A percentile compares a stretch with the other conserved stretches of the same genome.
These are phyloP conservation scores for Panagrolaimus sp. DNA, from an alignment of 1,140 invertebrate species.

Conservation along the genomic window DNA sequence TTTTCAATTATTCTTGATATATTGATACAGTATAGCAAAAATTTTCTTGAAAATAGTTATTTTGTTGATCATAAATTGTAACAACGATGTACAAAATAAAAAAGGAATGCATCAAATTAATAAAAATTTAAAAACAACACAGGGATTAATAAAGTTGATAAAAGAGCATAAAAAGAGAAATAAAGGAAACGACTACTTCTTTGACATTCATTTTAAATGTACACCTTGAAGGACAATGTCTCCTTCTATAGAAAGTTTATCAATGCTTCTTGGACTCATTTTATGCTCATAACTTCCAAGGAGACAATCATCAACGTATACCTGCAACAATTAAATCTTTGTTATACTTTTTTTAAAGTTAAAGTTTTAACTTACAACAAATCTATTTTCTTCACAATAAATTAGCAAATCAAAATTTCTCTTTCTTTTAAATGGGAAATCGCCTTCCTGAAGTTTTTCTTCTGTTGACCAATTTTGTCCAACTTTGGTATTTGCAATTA, in stretches of 20 bases:
- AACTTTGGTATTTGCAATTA: conserved; percentile 1
- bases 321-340: conserved; percentile 30
- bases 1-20: too few species aligned
- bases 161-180: too few species aligned
- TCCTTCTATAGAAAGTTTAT: conserved; percentile 48
- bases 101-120: too few species aligned
- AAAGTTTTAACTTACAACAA: conserved; percentile 40
- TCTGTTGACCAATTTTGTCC: conserved; percentile 41
- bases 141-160: too few species aligned
- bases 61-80: too few species aligned
- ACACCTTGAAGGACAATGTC: conserved; percentile 55
- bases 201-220: conserved; percentile 42
- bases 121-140: too few species aligned
- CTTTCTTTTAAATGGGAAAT: conserved; percentile 45
- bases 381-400: conserved; percentile 51
- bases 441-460: conserved; percentile 16
- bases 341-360: too few species aligned
- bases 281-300: conserved; percentile 50
- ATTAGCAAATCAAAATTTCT: conserved; percentile 51
- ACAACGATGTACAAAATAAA: too few species aligned
- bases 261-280: conserved; percentile 41
- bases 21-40: too few species aligned
- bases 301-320: conserved; percentile 55
- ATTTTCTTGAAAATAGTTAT: too few species aligned
- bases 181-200: neutral